Base-by-base conservation (phyloP, 2,888 invertebrate genomes). In the Agelastica alni region DNA sequence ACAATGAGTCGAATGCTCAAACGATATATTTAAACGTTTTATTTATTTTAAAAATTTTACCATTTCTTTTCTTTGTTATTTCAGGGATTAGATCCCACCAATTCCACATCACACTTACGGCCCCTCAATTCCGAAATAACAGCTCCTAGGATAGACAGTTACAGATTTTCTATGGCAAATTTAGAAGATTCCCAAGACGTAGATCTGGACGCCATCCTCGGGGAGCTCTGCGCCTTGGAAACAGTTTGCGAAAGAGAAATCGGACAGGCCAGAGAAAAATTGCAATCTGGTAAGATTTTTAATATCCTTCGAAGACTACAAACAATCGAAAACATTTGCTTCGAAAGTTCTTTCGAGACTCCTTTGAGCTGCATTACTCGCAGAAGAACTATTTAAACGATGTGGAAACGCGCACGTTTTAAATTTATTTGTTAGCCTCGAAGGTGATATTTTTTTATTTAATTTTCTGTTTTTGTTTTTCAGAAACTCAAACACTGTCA, bases 171-270 rank as follows among this genome's bases (percentile, higher is more conserved):
- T 46, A 94, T 95, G 93, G 95, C 95, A 44, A 96, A 95, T 77
- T 83, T 96, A 47, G 94, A 96, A 80, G 96, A 96, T 78, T 92
- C 93, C 14, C 94, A 94, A 74, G 96, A 97, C 78, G 92, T 95
- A 44, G 97, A 98, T 79, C 81, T 98, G 75, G 97, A 98, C 77
- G 96, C 96, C 52, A 96, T 98, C 68, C 83, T 98, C 56, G 96
- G 95, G 30, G 97, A 98, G 76, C 83, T 98, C 47, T 94, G 93
- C 77, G 93, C 96, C 45, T 83, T 98, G 65, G 97, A 96, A 77
- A 80, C 81, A 2, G 83, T 83, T 61, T 84, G 82, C 65, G 84
- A 84, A 62, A 80, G 82, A 59, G 84, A 85, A 71, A 77, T 78
- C 55, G 75, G 74, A 17, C 72, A 75, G 32, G 77, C 74, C 6